A percentile compares a stretch with the other conserved stretches of the same genome.
phyloP scores from a whole-genome alignment of 2,113 vertebrate genomes.

The Taurulus bubalis region DNA sequence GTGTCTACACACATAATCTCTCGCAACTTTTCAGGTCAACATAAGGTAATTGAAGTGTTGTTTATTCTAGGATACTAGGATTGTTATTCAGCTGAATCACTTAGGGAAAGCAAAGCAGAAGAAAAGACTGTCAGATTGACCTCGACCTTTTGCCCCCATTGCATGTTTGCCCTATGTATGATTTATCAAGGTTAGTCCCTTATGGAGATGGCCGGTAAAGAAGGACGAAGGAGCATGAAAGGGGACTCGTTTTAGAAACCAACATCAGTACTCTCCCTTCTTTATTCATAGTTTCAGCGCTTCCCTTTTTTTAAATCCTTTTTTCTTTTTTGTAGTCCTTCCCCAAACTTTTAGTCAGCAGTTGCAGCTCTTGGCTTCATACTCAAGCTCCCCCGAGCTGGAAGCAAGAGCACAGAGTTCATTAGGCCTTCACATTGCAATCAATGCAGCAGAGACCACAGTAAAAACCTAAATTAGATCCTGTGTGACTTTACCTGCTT shows the following conservation, averaged over 20 bases:
- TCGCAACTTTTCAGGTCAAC: slow-evolving; percentile 36
- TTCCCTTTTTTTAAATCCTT: slow-evolving; percentile 22
- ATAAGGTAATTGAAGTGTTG: slow-evolving; percentile 60
- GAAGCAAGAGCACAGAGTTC: slow-evolving; percentile 71
- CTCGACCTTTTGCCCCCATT: slow-evolving; percentile 51
- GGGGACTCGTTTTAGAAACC: slow-evolving; percentile 35
- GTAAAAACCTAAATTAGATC: slow-evolving; percentile 81
- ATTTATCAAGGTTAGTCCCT: slow-evolving; percentile 60
- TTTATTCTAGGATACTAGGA: slow-evolving; percentile 28
- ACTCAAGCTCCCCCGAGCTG: slow-evolving; percentile 58
- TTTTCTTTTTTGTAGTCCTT: slow-evolving; percentile 45
- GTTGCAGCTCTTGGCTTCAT: slow-evolving; percentile 57
- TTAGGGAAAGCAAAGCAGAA: slow-evolving; percentile 14
- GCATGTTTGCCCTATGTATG: slow-evolving; percentile 40
- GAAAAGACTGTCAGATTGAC: slow-evolving; percentile 37
- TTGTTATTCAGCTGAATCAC: slow-evolving; percentile 49
- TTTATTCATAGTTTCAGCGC: slow-evolving; percentile 53
- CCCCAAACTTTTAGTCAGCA: slow-evolving; percentile 54
- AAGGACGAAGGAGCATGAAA: slow-evolving; percentile 21
- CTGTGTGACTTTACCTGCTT: slow-evolving; percentile 77
- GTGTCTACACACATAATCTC: slow-evolving; percentile 23
- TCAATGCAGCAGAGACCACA: slow-evolving; percentile 76
- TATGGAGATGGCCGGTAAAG: slow-evolving; percentile 27
- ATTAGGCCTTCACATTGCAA: slow-evolving; percentile 79
- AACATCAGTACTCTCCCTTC: slow-evolving; percentile 32